Conservation (phyloP, 2,113 vertebrate species). For the Brachionichthys hirsutus region DNA sequence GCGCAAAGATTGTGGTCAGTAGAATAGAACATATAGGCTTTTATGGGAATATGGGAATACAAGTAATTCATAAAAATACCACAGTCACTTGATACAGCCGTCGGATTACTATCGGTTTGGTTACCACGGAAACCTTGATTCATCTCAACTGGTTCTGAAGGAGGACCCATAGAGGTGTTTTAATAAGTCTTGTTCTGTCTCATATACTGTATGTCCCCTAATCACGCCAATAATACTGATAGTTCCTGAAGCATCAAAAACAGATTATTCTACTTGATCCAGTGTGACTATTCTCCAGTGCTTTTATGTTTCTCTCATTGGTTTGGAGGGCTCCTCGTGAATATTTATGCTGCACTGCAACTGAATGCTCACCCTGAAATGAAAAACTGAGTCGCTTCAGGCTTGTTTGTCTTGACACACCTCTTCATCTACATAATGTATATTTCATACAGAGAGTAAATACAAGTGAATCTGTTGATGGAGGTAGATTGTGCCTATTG, state of each 20-base stretch:
- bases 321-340: slow-evolving; percentile 63
- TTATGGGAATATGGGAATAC: not conserved
- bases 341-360: slow-evolving; percentile 69
- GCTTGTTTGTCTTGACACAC: slow-evolving; percentile 67
- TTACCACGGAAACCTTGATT: slow-evolving; percentile 16
- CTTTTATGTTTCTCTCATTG: slow-evolving; percentile 73
- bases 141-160: slow-evolving; percentile 17
- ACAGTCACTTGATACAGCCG: not conserved
- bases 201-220: slow-evolving; percentile 32
- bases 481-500: slow-evolving; percentile 1
- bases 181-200: slow-evolving; percentile 42
- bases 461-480: slow-evolving; percentile 37
- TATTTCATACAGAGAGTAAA: slow-evolving; percentile 63
- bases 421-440: slow-evolving; percentile 69
- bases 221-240: slow-evolving; percentile 58
- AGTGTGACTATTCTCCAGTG: slow-evolving; percentile 64
- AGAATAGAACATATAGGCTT: not conserved
- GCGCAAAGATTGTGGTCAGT: not conserved
- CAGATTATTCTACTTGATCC: slow-evolving; percentile 71
- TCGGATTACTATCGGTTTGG: slow-evolving; percentile 2
- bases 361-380: slow-evolving; percentile 67
- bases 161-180: slow-evolving; percentile 23
- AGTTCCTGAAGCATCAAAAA: slow-evolving; percentile 64
- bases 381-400: slow-evolving; percentile 63
- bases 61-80: not conserved